Percentiles rank a stretch among this genome's conserved stretches.
Evolutionary conservation across 2,113 vertebrate genomes (phyloP).

Genomic region (Arothron firmamentum): DNA sequence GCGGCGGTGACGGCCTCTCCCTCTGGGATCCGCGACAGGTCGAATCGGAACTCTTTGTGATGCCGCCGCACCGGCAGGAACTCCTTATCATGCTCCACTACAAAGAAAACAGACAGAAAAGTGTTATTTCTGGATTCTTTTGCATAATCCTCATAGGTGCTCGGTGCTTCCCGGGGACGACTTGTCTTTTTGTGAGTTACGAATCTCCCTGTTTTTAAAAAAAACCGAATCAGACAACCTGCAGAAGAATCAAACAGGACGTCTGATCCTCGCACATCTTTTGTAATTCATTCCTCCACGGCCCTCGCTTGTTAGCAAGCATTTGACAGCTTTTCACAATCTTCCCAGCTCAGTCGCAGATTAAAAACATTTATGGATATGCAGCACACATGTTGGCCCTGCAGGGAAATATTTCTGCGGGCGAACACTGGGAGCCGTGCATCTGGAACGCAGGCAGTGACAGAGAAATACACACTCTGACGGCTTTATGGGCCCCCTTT

Average conservation of each 20-base stretch:
- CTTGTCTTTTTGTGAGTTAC: not conserved
- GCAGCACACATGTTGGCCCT: slow-evolving; percentile 42
- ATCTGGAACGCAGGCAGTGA: slow-evolving; percentile 53
- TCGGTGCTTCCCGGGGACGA: too few species aligned
- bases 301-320: slow-evolving; percentile 22
- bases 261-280: not conserved
- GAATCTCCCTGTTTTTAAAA: not conserved
- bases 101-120: slow-evolving; percentile 25
- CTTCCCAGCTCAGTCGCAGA: slow-evolving; percentile 23
- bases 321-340: slow-evolving; percentile 33
- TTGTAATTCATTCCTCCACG: not conserved
- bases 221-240: slow-evolving; percentile 25
- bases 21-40: slow-evolving; percentile 91
- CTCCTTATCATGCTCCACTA: slow-evolving; percentile 94
- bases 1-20: slow-evolving; percentile 93
- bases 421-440: slow-evolving; percentile 24
- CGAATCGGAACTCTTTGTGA: slow-evolving; percentile 91
- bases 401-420: slow-evolving; percentile 51
- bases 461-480: slow-evolving; percentile 64
- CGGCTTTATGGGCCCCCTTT: slow-evolving; percentile 67
- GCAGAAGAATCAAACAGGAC: slow-evolving; percentile 2
- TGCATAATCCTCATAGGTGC: too few species aligned
- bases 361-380: slow-evolving; percentile 37
- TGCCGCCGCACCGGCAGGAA: slow-evolving; percentile 88
- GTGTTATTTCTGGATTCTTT: too few species aligned